These are phyloP conservation scores for Lasioglossum calceatum DNA, from an alignment of 2,888 invertebrate genomes.

Conservation along the genomic window DNA sequence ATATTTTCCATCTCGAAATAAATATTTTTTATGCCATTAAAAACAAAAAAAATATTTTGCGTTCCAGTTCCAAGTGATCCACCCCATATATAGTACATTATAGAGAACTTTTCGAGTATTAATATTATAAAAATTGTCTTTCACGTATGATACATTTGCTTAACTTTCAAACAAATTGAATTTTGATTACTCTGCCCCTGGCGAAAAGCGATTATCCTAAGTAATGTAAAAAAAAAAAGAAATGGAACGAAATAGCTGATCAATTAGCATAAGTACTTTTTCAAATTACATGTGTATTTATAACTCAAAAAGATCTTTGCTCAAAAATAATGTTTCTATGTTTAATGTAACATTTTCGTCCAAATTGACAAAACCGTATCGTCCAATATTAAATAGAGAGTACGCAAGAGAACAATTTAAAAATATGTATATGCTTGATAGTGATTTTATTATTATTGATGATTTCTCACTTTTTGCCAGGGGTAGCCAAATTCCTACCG, in stretches of 20 bases:
- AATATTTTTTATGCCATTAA: not conserved
- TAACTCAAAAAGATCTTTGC: not conserved
- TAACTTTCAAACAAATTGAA: slow-evolving; percentile 11
- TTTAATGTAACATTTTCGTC: not conserved
- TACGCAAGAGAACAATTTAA: not conserved
- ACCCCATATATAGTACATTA: not conserved
- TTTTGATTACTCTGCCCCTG: slow-evolving; percentile 1
- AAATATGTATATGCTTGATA: not conserved
- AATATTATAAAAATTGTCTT: not conserved
- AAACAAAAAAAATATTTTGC: not conserved
- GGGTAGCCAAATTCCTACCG: not conserved
- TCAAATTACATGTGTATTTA: not conserved
- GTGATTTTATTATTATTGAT: not conserved
- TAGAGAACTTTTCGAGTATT: not conserved
- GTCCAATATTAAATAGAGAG: not conserved
- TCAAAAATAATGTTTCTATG: not conserved
- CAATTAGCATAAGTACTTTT: not conserved
- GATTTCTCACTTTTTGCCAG: not conserved
- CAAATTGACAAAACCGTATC: not conserved
- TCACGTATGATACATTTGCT: slow-evolving; percentile 11
- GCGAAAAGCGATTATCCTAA: not conserved
- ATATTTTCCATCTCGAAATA: not conserved
- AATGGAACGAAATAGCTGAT: not conserved
- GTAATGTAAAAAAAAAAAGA: not conserved
- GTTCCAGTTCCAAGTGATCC: not conserved